Base-by-base conservation (phyloP, 2,113 vertebrate species). In the Romanogobio albipinnatus region DNA sequence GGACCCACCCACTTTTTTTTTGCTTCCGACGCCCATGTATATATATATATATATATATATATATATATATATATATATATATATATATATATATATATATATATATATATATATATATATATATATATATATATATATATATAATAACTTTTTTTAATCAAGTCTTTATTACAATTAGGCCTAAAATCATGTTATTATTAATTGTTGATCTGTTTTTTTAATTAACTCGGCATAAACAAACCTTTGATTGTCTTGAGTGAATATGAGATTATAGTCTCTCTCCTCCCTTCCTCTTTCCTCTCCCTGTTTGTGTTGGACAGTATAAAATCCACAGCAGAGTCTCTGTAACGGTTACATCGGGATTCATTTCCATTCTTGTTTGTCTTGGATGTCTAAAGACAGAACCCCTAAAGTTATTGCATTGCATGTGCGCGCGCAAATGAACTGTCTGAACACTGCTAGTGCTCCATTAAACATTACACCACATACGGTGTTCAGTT, bases 211-310 rank as follows among this genome's bases (percentile, higher is more conserved):
- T 58, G 17, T 8, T 15, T 45, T 78, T 78, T 15, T 39, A 61
- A 59, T 1, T 11, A 61, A 26, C 58, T 29, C 77, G 7, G 39
- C 13, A 79, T 62, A 29, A 79, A 62, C 14, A 79, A 78, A n/a
- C 22, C 10, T 78, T 62, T 84, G 62, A 70, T 78, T 58, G 49
- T 43, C 43, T 64, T 10, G 49, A 43, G 14, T 84, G 61, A 53
- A 66, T 64, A n/a, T 29, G 22, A 61, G 8, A 61, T 73, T 51
- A 39, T 39, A 58, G 49, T 68, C 29, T 53, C 64, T 70, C 24
- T 33, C 62, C 62, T 68, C 26, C 9, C 45, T 43, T 64, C 77
- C 36, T 47, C 39, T 24, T 15, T 66, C 77, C 36, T 47, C 14
- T 24, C 3, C 4, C 14, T 33, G 61, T 66, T 49, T 81, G 43